phyloP scores from a whole-genome alignment of 2,797 vertebrate species.

The Chiloscyllium punctatum region DNA sequence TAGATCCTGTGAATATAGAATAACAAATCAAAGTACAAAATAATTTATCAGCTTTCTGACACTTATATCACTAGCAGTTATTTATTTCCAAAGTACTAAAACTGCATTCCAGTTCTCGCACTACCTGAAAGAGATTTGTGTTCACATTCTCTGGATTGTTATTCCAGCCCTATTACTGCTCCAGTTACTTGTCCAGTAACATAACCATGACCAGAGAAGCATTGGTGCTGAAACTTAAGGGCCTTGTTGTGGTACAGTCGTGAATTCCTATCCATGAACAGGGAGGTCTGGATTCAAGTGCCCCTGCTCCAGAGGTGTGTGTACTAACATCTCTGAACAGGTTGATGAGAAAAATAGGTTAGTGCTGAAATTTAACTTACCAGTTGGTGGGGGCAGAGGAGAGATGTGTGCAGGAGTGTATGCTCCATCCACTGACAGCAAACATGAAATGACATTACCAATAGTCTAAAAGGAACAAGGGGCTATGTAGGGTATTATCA shows the following conservation, averaged over 20 bases:
- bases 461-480: neutral
- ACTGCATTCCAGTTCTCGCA: neutral
- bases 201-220: neutral
- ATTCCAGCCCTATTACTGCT: neutral
- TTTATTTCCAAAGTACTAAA: neutral
- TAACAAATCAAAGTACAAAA: slow-evolving; percentile 22
- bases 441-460: neutral
- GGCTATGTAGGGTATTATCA: too few species aligned
- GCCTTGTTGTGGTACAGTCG: too few species aligned
- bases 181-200: neutral
- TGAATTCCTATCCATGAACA: too few species aligned
- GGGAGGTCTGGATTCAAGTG: too few species aligned
- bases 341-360: neutral
- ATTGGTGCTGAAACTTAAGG: neutral
- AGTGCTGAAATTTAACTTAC: neutral
- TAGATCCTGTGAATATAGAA: slow-evolving; percentile 70
- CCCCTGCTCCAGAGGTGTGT: too few species aligned
- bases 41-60: neutral
- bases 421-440: neutral
- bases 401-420: neutral
- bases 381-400: neutral
- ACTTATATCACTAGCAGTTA: neutral
- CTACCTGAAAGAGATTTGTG: neutral
- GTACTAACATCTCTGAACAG: too few species aligned
- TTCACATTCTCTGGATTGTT: neutral